Evolutionary conservation across 1,140 invertebrate genomes (phyloP), one percentile per base, ranked within the genome.

Genomic region (Meloidogyne floridensis): DNA sequence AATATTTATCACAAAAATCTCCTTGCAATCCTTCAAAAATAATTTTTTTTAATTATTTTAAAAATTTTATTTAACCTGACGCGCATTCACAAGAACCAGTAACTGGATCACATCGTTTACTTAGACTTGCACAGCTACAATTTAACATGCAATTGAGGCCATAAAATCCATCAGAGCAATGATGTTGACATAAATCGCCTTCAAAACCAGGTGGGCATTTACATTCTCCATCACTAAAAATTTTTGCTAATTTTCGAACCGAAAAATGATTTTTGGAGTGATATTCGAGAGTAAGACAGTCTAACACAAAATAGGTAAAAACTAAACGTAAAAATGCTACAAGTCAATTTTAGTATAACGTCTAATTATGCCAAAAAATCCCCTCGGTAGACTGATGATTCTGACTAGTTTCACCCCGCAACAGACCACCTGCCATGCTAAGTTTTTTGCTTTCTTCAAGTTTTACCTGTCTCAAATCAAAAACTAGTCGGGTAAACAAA

Each of bases 51-150:
- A 42, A 43, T 18, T 74, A 11, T 51, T 56, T 18, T n/a, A n/a
- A 18, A 59, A 53, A 32, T 93, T 94, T 94, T 96, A 13, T n/a
- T n/a, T n/a, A n/a, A n/a, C 97, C 97, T n/a, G 94, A 91, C 84
- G 94, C 93, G 90, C 97, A 99, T 20, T 93, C 91, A 89, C 96
- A 99, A 73, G 93, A 92, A 0, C 97, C 97, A 56, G 93, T 94
- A 93, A 93, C 93, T 2, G 95, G 94, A 91, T 96, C 94, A 89
- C 95, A 97, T 81, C 84, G 72, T 65, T 88, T 89, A 56, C 80
- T 70, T 18, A 81, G 84, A 42, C 80, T 87, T 8, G 70, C 75
- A 75, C 87, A 89, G 20, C 83, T 78, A 73, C 87, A 89, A 70
- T 85, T 86, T 53, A 87, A 85, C 56, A 56, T 20, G 77, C 87